Evolutionary conservation across 2,888 invertebrate genomes (phyloP).

Genomic region (Andrena dorsata): DNA sequence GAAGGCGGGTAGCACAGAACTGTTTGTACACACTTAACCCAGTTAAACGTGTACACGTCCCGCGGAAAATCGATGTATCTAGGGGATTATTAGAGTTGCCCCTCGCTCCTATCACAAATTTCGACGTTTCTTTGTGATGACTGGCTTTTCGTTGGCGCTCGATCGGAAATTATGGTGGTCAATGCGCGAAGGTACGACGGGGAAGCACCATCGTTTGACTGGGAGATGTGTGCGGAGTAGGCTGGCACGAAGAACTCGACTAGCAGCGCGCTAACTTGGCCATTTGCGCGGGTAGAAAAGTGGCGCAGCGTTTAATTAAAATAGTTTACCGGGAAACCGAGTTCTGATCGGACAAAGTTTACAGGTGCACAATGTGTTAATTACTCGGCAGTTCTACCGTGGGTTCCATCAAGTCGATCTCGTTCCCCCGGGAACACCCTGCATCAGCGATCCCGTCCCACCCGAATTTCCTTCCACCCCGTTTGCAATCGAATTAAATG

Average conservation of each 20-base stretch:
- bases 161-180: no score
- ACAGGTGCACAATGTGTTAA: constrained; percentile 16
- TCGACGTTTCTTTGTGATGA: neutral
- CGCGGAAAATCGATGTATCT: constrained; percentile 24
- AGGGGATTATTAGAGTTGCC: constrained; percentile 6
- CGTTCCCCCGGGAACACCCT: constrained; percentile 16
- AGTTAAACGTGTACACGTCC: constrained; percentile 23
- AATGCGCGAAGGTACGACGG: no score
- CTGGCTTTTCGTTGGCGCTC: no score
- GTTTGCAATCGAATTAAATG: constrained; percentile 2
- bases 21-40: constrained; percentile 37
- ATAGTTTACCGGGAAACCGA: constrained; percentile 13
- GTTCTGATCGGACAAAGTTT: constrained; percentile 15
- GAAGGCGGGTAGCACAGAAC: constrained; percentile 17
- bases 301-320: constrained; percentile 13
- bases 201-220: neutral
- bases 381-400: neutral
- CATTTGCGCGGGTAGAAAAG: constrained; percentile 1
- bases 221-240: neutral
- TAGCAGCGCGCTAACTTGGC: neutral
- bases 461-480: neutral
- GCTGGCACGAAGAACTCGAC: neutral
- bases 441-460: neutral
- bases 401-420: constrained; percentile 9
- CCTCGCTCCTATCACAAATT: neutral